A percentile compares a stretch with the other conserved stretches of the same genome.
phyloP scores from a whole-genome alignment of 2,797 vertebrate species.

The Synanceia verrucosa region DNA sequence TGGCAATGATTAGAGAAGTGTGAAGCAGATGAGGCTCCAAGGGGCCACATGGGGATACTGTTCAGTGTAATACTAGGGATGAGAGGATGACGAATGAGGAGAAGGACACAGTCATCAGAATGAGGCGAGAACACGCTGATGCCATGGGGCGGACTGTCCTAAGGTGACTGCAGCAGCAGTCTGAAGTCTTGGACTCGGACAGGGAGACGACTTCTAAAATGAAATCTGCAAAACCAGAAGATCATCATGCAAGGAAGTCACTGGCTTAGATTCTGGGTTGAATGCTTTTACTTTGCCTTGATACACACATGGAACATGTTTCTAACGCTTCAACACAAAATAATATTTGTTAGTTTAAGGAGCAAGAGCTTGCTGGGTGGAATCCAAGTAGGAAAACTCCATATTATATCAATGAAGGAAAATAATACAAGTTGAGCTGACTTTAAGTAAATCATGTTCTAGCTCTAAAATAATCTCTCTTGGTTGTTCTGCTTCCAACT shows the following conservation, averaged over 20 bases:
- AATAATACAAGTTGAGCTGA: slow-evolving; percentile 7
- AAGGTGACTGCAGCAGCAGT: slow-evolving; percentile 32
- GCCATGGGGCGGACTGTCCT: slow-evolving; percentile 46
- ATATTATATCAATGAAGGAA: slow-evolving; percentile 14
- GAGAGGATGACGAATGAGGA: slow-evolving; percentile 60
- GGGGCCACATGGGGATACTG: slow-evolving; percentile 56
- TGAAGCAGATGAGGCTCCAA: slow-evolving; percentile 66
- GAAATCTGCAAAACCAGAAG: too few relatives aligned
- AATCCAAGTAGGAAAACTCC: background rate
- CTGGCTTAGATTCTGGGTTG: background rate
- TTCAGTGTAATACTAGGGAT: slow-evolving; percentile 46
- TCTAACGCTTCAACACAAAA: background rate
- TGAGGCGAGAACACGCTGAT: slow-evolving; percentile 43
- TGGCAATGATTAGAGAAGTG: slow-evolving; percentile 69
- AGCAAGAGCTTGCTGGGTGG: too few relatives aligned
- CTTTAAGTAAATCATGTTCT: background rate
- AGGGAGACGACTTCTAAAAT: background rate
- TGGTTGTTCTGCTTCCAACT: slow-evolving; percentile 5
- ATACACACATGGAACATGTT: background rate
- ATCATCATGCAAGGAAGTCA: background rate
- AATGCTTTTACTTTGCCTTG: background rate
- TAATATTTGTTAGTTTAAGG: too few relatives aligned
- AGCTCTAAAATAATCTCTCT: background rate
- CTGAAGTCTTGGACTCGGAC: background rate
- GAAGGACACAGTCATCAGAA: slow-evolving; percentile 51